phyloP scores from a whole-genome alignment of 2,888 invertebrate genomes.

The Limnephilus marmoratus region DNA sequence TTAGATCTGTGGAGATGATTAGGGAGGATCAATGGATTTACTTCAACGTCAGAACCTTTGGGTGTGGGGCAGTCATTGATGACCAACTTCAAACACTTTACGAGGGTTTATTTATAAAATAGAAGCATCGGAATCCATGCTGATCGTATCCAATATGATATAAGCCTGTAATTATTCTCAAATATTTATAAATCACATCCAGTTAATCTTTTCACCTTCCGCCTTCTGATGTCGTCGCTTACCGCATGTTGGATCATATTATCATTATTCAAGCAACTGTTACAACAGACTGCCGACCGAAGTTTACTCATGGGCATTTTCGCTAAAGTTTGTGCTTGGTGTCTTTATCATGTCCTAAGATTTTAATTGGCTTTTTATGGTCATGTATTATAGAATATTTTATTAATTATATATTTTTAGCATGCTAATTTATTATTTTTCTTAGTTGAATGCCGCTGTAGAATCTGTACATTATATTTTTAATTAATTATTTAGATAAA shows the following conservation, averaged over 20 bases:
- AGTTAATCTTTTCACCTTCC: not conserved
- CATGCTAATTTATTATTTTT: too few species aligned
- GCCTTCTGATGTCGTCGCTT: not conserved
- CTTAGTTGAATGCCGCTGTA: too few species aligned
- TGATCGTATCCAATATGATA: not conserved
- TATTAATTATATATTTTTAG: too few species aligned
- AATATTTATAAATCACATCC: not conserved
- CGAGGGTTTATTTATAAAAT: not conserved
- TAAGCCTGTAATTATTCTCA: not conserved
- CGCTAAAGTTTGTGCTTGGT: too few species aligned
- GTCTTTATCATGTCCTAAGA: too few species aligned
- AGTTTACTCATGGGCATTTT: not conserved
- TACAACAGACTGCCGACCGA: not conserved
- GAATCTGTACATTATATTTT: too few species aligned
- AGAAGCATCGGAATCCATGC: not conserved
- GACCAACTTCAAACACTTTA: not conserved
- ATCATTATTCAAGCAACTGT: not conserved
- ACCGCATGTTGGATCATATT: too few species aligned
- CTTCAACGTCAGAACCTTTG: not conserved
- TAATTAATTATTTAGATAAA: too few species aligned
- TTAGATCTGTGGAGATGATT: not conserved
- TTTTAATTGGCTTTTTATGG: too few species aligned
- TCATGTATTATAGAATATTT: too few species aligned
- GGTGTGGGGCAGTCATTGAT: not conserved
- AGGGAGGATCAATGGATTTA: not conserved